phyloP scores from a whole-genome alignment of 2,888 invertebrate genomes.

The Eulithis prunata region DNA sequence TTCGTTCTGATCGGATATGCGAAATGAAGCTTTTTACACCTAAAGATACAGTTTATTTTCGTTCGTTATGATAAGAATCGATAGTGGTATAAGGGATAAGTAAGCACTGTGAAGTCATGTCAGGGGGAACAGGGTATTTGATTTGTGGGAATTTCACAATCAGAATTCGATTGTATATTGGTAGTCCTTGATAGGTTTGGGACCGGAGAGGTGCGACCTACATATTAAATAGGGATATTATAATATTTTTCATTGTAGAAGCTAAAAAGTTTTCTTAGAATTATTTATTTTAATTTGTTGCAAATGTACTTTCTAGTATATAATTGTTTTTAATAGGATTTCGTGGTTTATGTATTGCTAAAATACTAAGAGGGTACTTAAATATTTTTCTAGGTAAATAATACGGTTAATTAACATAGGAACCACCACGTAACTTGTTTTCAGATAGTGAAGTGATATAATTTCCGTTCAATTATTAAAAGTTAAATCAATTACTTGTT shows the following conservation, averaged over 20 bases:
- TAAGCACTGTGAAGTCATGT: constrained; percentile 24
- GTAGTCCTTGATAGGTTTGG: neutral
- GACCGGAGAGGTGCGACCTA: constrained; percentile 14
- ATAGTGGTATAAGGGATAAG: constrained; percentile 26
- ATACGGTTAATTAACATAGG: constrained; percentile 14
- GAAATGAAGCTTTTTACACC: constrained; percentile 5
- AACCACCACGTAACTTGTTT: constrained; percentile 24
- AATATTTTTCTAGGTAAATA: neutral
- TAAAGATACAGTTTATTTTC: constrained; percentile 19
- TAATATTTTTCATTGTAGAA: too few relatives aligned
- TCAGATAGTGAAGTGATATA: constrained; percentile 40
- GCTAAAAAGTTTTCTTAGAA: too few relatives aligned
- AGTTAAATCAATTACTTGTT: constrained; percentile 29
- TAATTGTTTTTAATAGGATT: neutral
- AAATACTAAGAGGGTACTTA: too few relatives aligned
- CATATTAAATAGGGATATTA: constrained; percentile 11
- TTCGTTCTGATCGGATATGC: constrained; percentile 6
- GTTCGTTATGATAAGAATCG: constrained; percentile 9
- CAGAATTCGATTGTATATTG: constrained; percentile 25
- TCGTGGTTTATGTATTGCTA: constrained; percentile 1
- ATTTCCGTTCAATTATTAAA: constrained; percentile 34
- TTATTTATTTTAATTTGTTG: too few relatives aligned
- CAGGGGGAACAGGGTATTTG: constrained; percentile 24
- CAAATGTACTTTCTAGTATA: neutral
- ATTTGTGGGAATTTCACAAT: constrained; percentile 29